Conservation (phyloP, 1,140 invertebrate species). For the Ceratoteleas bidentatus region DNA sequence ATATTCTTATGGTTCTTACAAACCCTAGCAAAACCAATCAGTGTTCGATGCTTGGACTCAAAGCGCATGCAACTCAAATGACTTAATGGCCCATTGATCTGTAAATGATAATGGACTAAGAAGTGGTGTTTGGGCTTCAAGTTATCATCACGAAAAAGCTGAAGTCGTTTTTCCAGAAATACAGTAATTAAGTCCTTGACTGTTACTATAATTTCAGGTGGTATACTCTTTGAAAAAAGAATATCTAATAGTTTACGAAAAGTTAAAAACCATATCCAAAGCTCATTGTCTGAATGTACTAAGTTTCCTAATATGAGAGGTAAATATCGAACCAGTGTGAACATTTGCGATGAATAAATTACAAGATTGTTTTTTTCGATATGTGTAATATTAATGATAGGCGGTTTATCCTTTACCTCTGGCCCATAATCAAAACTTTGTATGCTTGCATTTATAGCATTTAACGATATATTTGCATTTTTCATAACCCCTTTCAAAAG, state of each 20-base stretch:
- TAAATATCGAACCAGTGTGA: slow-evolving; percentile 8
- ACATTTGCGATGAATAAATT: slow-evolving; percentile 25
- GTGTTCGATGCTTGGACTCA: slow-evolving; percentile 5
- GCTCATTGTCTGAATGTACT: neutral
- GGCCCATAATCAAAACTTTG: slow-evolving; percentile 7
- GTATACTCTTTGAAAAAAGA: neutral
- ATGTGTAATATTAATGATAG: slow-evolving; percentile 2
- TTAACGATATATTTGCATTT: slow-evolving; percentile 39
- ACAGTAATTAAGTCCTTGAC: neutral
- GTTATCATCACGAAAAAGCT: slow-evolving; percentile 9
- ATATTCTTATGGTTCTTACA: too few relatives aligned
- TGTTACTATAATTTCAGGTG: neutral
- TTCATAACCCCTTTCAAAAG: too few relatives aligned
- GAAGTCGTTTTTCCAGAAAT: slow-evolving; percentile 2
- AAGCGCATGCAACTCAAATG: slow-evolving; percentile 19
- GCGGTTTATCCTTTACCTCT: slow-evolving; percentile 1
- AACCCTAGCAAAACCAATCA: neutral
- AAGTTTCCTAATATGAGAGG: slow-evolving; percentile 19
- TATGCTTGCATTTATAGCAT: slow-evolving; percentile 33
- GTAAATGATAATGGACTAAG: slow-evolving; percentile 3
- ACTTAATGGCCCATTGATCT: slow-evolving; percentile 7
- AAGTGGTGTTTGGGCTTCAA: slow-evolving; percentile 16
- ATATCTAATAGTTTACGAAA: slow-evolving; percentile 10
- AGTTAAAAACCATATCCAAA: slow-evolving; percentile 14
- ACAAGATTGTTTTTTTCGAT: neutral